phyloP scores from a whole-genome alignment of 2,113 vertebrate species.

The Pao palembangensis region DNA sequence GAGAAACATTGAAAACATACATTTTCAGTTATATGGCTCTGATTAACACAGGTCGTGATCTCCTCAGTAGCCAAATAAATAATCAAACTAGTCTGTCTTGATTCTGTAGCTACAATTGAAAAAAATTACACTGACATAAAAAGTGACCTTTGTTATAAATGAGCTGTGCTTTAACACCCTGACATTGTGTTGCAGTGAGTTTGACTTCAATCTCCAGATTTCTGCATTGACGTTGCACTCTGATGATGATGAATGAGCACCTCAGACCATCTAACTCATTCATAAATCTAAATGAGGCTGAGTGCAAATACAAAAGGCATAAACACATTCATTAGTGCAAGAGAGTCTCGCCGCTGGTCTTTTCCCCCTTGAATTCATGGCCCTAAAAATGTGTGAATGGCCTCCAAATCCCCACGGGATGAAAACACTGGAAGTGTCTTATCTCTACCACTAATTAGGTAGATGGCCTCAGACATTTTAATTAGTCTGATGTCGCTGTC shows the following conservation, averaged over 20 bases:
- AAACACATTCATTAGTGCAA: slow-evolving; percentile 37
- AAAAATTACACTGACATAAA: too few species aligned
- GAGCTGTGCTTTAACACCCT: too few species aligned
- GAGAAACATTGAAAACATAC: too few species aligned
- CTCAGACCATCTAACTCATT: slow-evolving; percentile 28
- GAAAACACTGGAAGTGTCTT: slow-evolving; percentile 16
- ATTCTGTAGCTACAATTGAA: neutral
- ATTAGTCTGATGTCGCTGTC: slow-evolving; percentile 51
- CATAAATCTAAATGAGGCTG: slow-evolving; percentile 36
- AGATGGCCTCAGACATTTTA: slow-evolving; percentile 45
- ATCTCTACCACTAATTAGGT: slow-evolving; percentile 53
- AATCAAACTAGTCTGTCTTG: neutral
- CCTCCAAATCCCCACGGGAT: slow-evolving; percentile 12
- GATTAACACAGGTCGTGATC: too few species aligned
- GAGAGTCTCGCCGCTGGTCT: neutral
- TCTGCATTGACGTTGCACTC: neutral
- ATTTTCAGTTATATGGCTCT: too few species aligned
- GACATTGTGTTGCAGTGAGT: too few species aligned
- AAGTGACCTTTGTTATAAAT: too few species aligned
- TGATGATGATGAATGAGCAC: slow-evolving; percentile 4
- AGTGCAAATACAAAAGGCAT: slow-evolving; percentile 15
- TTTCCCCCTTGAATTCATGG: slow-evolving; percentile 23
- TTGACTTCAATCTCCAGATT: neutral
- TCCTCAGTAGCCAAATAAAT: too few species aligned
- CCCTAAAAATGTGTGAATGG: slow-evolving; percentile 23